Percentiles rank a stretch among this genome's conserved stretches.
phyloP scores from a whole-genome alignment of 2,888 invertebrate species.

The Pachliopta kotzebuea region DNA sequence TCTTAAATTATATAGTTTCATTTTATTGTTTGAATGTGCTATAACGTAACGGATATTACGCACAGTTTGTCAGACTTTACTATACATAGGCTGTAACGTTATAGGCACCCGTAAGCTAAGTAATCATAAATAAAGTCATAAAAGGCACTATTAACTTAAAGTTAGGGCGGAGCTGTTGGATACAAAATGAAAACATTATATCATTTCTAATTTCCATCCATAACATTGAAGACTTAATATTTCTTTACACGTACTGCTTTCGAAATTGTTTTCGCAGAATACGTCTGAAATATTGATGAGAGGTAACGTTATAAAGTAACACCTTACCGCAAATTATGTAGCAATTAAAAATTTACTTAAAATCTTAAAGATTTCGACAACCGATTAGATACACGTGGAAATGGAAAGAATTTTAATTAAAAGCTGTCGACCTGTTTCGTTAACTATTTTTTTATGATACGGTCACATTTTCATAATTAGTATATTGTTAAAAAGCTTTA shows the following conservation, averaged over 20 bases:
- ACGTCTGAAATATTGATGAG: conserved; percentile 4
- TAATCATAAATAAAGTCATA: conserved; percentile 3
- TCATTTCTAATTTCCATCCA: conserved; percentile 10
- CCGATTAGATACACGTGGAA: too few relatives aligned
- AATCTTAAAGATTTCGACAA: neutral
- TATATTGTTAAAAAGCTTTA: too few relatives aligned
- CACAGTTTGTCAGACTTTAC: neutral
- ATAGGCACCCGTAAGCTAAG: neutral
- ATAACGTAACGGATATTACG: neutral
- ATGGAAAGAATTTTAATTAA: too few relatives aligned
- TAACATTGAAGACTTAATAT: conserved; percentile 1
- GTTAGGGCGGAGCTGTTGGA: neutral
- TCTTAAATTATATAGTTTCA: too few relatives aligned
- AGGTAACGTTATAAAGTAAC: neutral
- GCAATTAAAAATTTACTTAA: neutral
- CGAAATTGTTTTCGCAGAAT: conserved; percentile 2
- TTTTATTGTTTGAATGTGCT: too few relatives aligned
- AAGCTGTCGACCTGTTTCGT: too few relatives aligned
- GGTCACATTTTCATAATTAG: too few relatives aligned
- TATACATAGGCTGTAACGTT: neutral
- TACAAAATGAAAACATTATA: conserved; percentile 8
- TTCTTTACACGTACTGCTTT: conserved; percentile 5
- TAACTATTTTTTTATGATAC: too few relatives aligned
- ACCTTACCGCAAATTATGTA: neutral
- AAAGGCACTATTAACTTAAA: neutral